Evolutionary conservation across 2,888 invertebrate genomes (phyloP).

Genomic region (Harmothoe impar): DNA sequence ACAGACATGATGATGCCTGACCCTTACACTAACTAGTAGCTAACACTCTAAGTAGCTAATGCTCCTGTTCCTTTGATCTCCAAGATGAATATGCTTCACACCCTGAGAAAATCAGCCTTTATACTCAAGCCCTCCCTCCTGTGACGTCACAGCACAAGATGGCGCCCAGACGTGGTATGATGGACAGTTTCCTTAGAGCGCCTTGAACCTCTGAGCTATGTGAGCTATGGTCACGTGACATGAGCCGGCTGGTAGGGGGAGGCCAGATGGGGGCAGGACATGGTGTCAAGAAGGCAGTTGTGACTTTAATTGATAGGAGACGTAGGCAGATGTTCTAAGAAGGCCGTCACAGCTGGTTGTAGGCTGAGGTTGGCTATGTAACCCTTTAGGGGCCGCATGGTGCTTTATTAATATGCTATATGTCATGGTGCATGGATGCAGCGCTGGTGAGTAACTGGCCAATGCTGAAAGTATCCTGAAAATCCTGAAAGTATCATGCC

Average conservation of each 20-base stretch:
- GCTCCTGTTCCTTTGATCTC: not conserved
- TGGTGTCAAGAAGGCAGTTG: not conserved
- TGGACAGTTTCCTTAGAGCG: not conserved
- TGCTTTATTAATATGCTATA: no score
- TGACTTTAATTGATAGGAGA: not conserved
- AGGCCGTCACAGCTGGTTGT: not conserved
- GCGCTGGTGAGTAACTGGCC: no score
- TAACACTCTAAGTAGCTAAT: not conserved
- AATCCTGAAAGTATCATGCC: no score
- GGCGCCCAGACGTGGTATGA: not conserved
- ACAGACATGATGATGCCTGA: not conserved
- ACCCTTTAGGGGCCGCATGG: no score
- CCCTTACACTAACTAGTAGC: not conserved
- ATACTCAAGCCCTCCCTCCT: not conserved
- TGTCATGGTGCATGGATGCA: no score
- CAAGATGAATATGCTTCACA: not conserved
- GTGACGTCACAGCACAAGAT: not conserved
- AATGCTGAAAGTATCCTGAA: no score
- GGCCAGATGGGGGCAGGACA: not conserved
- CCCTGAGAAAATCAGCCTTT: not conserved
- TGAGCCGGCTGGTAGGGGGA: not conserved
- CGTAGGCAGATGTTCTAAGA: not conserved
- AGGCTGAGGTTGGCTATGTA: no score
- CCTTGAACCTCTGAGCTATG: not conserved
- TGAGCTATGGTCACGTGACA: not conserved